These are phyloP conservation scores for Leucania comma DNA, from an alignment of 2,888 invertebrate species.

Conservation along the genomic window DNA sequence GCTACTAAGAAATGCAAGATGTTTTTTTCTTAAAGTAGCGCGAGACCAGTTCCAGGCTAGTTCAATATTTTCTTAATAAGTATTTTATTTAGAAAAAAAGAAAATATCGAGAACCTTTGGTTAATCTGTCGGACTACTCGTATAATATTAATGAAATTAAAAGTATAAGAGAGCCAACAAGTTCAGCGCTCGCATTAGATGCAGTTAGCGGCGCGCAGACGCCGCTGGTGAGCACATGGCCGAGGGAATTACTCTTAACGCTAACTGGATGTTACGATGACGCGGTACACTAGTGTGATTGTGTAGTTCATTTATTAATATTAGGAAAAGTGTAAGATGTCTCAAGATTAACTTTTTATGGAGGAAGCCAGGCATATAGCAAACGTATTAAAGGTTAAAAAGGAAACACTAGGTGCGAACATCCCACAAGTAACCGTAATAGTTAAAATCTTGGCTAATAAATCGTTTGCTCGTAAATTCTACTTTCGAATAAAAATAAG, in stretches of 20 bases:
- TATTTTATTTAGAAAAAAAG: too few species aligned
- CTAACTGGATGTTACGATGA: background rate
- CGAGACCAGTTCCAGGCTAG: too few species aligned
- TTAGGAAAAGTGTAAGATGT: background rate
- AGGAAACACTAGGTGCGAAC: background rate
- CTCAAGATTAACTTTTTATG: slow-evolving; percentile 1
- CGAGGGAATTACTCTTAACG: background rate
- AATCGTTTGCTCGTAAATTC: background rate
- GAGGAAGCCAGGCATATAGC: background rate
- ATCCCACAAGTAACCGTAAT: background rate
- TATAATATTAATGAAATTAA: slow-evolving; percentile 15
- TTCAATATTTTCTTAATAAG: too few species aligned
- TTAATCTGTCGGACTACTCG: slow-evolving; percentile 1
- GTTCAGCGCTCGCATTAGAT: slow-evolving; percentile 50
- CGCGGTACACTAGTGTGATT: background rate
- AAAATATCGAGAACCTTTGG: background rate
- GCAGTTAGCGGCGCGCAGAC: slow-evolving; percentile 33
- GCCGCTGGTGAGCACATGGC: slow-evolving; percentile 28
- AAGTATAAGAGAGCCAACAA: slow-evolving; percentile 29
- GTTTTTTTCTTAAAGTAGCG: too few species aligned
- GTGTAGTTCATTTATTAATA: slow-evolving; percentile 7
- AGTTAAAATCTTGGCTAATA: slow-evolving; percentile 2
- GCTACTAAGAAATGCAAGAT: too few species aligned
- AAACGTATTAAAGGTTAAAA: background rate
- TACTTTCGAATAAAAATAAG: background rate